A percentile compares a stretch with the other conserved stretches of the same genome.
These are phyloP conservation scores for Barnardius zonarius DNA, from an alignment of 2,113 vertebrate genomes.

Conservation along the genomic window DNA sequence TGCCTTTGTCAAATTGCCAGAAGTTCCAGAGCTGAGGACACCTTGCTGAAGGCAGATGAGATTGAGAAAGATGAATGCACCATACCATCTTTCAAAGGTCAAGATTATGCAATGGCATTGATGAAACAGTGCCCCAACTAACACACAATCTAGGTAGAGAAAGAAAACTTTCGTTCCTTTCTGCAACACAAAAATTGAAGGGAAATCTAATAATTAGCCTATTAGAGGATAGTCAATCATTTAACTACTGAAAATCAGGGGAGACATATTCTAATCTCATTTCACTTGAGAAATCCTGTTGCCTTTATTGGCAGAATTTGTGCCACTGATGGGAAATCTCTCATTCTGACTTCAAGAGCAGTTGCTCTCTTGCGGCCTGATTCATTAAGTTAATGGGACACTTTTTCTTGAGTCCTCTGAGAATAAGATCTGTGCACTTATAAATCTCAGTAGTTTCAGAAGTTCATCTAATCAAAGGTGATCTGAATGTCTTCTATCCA, in stretches of 20 bases:
- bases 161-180: not conserved
- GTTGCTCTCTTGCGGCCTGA: constrained; percentile 53
- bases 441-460: constrained; percentile 58
- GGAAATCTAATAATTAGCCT: constrained; percentile 57
- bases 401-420: constrained; percentile 45
- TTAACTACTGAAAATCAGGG: constrained; percentile 51
- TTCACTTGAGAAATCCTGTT: constrained; percentile 48
- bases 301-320: constrained; percentile 44
- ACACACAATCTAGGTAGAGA: not conserved
- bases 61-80: not conserved
- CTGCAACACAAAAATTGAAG: constrained; percentile 28
- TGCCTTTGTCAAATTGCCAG: constrained; percentile 27
- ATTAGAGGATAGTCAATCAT: constrained; percentile 55
- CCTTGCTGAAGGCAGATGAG: constrained; percentile 47
- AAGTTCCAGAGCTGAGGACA: constrained; percentile 33
- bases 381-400: constrained; percentile 67
- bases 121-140: not conserved
- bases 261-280: constrained; percentile 57
- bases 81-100: constrained; percentile 28
- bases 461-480: constrained; percentile 66
- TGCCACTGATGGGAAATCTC: constrained; percentile 58
- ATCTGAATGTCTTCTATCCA: constrained; percentile 64
- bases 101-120: not conserved
- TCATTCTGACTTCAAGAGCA: constrained; percentile 51
- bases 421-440: constrained; percentile 37